A percentile compares a stretch with the other conserved stretches of the same genome.
Evolutionary conservation across 2,888 invertebrate genomes (phyloP).

Genomic region (Lordiphosa andalusiaca): DNA sequence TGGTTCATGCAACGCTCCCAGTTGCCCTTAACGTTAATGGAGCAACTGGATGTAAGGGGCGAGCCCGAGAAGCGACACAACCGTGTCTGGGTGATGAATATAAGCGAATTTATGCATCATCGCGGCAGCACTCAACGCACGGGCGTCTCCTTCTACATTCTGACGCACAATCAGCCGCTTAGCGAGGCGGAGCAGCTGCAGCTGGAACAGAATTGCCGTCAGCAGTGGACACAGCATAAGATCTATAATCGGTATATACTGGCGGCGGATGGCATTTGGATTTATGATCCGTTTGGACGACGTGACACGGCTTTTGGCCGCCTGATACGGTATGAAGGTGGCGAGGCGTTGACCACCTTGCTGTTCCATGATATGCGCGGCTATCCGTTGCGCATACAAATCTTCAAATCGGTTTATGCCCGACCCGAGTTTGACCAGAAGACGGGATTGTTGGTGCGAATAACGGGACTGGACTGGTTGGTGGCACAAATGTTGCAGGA

Average conservation of each 20-base stretch:
- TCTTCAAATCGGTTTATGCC: constrained; percentile 78
- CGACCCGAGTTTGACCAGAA: constrained; percentile 52
- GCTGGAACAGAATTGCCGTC: constrained; percentile 53
- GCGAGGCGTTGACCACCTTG: constrained; percentile 40
- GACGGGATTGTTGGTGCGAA: constrained; percentile 48
- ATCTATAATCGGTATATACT: constrained; percentile 64
- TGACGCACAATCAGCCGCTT: constrained; percentile 32
- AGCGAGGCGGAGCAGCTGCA: constrained; percentile 10
- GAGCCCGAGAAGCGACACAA: constrained; percentile 40
- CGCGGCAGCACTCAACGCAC: constrained; percentile 25
- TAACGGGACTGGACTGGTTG: constrained; percentile 75
- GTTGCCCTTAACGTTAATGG: constrained; percentile 30
- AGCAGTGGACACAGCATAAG: constrained; percentile 56
- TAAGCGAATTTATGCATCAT: constrained; percentile 42
- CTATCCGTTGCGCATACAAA: constrained; percentile 78
- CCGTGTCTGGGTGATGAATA: constrained; percentile 57
- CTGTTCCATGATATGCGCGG: constrained; percentile 76
- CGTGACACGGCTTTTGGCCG: constrained; percentile 46
- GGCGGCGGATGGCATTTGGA: constrained; percentile 50
- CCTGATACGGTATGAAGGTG: constrained; percentile 50
- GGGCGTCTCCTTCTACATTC: constrained; percentile 62
- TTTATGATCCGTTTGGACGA: constrained; percentile 71
- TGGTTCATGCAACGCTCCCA: constrained; percentile 54
- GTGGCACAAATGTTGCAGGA: constrained; percentile 66
- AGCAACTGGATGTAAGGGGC: constrained; percentile 25